Percentiles rank a stretch among this genome's conserved stretches.
Evolutionary conservation across 2,113 vertebrate species (phyloP).

Genomic region (rabbit (Oryctolagus cuniculus)): DNA sequence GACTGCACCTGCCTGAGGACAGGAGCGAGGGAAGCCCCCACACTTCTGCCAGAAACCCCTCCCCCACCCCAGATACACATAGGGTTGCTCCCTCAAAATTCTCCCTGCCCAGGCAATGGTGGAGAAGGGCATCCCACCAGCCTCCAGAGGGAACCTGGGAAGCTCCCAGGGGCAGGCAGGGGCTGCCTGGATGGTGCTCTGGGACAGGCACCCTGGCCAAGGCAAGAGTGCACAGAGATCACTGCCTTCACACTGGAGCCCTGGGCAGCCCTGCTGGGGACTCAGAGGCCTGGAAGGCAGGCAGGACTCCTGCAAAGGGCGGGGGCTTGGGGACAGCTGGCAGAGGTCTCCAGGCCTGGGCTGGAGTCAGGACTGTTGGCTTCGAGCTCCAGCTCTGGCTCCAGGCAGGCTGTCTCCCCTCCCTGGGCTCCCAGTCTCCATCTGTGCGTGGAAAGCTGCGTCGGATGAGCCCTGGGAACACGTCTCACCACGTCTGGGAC

Average conservation of each 20-base stretch:
- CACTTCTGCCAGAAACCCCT: background rate
- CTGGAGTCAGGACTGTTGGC: background rate
- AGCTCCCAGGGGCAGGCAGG: background rate
- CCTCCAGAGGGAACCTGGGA: background rate
- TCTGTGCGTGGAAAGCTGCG: background rate
- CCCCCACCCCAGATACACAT: background rate
- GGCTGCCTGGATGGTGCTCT: background rate
- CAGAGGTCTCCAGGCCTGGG: background rate
- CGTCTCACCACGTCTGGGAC: background rate
- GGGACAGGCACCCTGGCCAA: background rate
- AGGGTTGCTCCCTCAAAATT: background rate
- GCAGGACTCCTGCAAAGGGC: background rate
- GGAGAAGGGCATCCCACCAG: background rate
- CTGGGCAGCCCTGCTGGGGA: too few relatives aligned
- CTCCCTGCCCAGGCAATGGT: too few relatives aligned
- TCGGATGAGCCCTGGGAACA: background rate
- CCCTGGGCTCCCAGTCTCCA: background rate
- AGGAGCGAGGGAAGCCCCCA: background rate
- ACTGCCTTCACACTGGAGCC: background rate
- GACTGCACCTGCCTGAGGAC: background rate
- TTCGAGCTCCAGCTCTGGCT: background rate
- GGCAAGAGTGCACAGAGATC: background rate
- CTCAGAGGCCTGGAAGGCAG: too few relatives aligned
- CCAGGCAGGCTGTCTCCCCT: background rate
- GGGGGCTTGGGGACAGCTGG: too few relatives aligned